A percentile compares a stretch with the other conserved stretches of the same genome.
These are phyloP conservation scores for Drosophila carrolli DNA, from an alignment of 1,140 invertebrate species.

Conservation along the genomic window DNA sequence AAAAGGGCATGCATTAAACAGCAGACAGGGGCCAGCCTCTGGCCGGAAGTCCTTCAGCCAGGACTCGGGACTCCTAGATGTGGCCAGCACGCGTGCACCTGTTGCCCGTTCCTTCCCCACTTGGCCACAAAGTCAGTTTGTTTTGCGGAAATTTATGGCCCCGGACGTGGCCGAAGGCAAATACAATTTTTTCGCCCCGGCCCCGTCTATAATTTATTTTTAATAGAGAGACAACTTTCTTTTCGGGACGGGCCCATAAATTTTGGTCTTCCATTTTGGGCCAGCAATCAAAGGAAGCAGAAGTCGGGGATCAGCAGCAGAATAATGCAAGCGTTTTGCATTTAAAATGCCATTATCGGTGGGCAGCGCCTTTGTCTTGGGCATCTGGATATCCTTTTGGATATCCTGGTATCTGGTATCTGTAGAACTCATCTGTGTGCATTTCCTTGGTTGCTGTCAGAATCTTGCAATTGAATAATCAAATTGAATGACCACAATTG, in stretches of 20 bases:
- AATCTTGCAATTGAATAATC: conserved; percentile 79
- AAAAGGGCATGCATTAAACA: conserved; percentile 76
- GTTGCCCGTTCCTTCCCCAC: conserved; percentile 44
- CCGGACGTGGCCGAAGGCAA: conserved; percentile 60
- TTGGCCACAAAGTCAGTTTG: conserved; percentile 76
- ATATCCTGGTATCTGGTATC: conserved; percentile 18
- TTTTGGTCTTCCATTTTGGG: conserved; percentile 5
- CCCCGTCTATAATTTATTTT: conserved; percentile 78
- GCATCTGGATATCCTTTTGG: conserved; percentile 37
- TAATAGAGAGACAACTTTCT: conserved; percentile 77
- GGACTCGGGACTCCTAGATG: conserved; percentile 34
- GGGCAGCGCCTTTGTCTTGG: conserved; percentile 10
- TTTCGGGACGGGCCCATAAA: conserved; percentile 29
- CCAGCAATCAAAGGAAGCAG: conserved; percentile 18
- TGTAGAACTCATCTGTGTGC: conserved; percentile 62
- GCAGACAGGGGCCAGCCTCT: conserved; percentile 74
- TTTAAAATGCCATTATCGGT: conserved; percentile 71
- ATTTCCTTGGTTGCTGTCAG: conserved; percentile 66
- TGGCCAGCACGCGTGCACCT: conserved; percentile 68
- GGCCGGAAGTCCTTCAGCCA: conserved; percentile 52
- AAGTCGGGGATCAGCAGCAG: conserved; percentile 1
- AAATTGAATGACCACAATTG: conserved; percentile 60
- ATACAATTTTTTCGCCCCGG: conserved; percentile 56
- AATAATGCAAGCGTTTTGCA: conserved; percentile 66
- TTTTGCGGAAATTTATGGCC: conserved; percentile 74